phyloP scores from a whole-genome alignment of 1,140 invertebrate species.

The Pollicipes pollicipes region DNA sequence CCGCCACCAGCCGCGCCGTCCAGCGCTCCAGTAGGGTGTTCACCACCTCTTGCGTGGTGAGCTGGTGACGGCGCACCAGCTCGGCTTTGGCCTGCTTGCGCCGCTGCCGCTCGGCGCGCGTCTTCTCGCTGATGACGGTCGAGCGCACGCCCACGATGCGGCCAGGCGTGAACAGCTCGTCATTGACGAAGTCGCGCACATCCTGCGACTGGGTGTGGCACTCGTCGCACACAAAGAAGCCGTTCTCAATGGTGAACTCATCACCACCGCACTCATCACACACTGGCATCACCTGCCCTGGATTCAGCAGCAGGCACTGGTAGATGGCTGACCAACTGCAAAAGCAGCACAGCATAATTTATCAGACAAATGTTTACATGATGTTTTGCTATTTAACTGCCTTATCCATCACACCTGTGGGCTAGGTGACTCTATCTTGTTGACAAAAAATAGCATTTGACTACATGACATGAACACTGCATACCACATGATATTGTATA shows the following conservation, averaged over 20 bases:
- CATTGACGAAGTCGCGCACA: background rate
- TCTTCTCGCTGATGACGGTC: background rate
- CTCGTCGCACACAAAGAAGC: background rate
- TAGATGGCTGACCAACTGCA: too few species aligned
- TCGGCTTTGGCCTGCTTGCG: background rate
- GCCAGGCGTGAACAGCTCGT: background rate
- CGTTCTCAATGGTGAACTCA: background rate
- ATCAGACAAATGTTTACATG: too few species aligned
- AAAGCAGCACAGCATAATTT: too few species aligned
- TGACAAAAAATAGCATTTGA: too few species aligned
- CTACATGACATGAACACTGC: too few species aligned
- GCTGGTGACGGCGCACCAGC: background rate
- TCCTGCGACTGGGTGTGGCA: constrained; percentile 1
- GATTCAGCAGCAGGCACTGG: too few species aligned
- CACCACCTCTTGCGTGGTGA: background rate
- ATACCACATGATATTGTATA: too few species aligned
- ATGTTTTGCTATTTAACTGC: too few species aligned
- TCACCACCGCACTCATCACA: background rate
- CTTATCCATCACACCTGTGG: too few species aligned
- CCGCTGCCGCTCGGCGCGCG: background rate
- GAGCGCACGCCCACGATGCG: background rate
- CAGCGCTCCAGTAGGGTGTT: background rate
- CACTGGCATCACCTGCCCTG: too few species aligned
- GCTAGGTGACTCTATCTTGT: too few species aligned
- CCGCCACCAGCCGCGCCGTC: background rate